A percentile compares a stretch with the other conserved stretches of the same genome.
phyloP scores from a whole-genome alignment of 2,113 vertebrate genomes.

The Pteropus alecto region DNA sequence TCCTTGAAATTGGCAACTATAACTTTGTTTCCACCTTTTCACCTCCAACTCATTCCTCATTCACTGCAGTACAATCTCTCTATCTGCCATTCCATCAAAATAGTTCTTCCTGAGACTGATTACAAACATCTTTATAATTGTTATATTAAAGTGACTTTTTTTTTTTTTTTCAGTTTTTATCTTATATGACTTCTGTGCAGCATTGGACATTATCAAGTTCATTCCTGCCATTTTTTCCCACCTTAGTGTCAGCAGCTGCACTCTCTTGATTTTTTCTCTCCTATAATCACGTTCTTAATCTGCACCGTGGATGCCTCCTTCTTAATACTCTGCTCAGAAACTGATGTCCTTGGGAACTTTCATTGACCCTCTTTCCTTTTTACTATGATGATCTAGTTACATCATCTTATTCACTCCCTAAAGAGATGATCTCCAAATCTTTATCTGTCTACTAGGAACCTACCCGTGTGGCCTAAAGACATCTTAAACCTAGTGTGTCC shows the following conservation, averaged over 20 bases:
- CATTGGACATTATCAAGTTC: not conserved
- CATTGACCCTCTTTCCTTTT: not conserved
- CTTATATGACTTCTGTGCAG: not conserved
- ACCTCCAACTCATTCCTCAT: not conserved
- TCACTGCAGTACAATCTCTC: not conserved
- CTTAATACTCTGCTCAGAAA: not conserved
- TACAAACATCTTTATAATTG: not conserved
- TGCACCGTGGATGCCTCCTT: not conserved
- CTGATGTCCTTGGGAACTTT: not conserved
- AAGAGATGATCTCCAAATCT: not conserved
- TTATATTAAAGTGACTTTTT: not conserved
- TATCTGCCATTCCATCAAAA: not conserved
- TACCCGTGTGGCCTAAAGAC: not conserved
- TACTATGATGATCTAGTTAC: not conserved
- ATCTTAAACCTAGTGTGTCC: not conserved
- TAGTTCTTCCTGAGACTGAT: not conserved
- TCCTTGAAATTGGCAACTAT: not conserved
- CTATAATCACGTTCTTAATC: not conserved
- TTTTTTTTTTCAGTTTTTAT: not conserved
- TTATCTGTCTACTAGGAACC: no score
- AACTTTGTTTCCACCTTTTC: not conserved
- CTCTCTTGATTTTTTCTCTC: not conserved
- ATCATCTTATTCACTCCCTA: not conserved
- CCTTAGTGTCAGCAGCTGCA: not conserved
- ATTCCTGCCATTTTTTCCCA: not conserved